Evolutionary conservation across 2,888 invertebrate genomes (phyloP), one percentile per base, ranked within the genome.

Genomic region (Drosophila eohydei): DNA sequence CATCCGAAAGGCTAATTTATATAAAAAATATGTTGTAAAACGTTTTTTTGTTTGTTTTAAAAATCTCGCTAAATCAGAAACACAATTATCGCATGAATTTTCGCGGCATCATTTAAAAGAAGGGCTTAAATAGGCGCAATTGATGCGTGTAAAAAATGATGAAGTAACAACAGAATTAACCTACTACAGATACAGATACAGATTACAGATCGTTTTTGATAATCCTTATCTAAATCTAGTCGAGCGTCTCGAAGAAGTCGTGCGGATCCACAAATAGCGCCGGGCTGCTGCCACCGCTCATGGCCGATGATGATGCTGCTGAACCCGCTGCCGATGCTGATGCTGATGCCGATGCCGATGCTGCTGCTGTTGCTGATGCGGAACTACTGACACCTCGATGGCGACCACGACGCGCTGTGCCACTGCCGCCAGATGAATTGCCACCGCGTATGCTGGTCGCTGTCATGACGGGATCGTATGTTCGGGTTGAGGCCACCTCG

Each of bases 91-190:
- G 36, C 54, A 57, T 55, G 36, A 58, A 44, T 61, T 44, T 9
- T 54, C 12, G 56, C 38, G 28, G 69, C 52, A 60, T 30, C 60
- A 32, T 60, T 70, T 60, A 30, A 60, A 70, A 65, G 68, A 77
- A 74, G 62, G 74, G 36, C 43, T 77, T 55, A 73, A 75, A 75
- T 73, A 59, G 52, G 65, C 76, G 72, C 75, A 30, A 2, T 50
- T 11, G 26, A 51, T 55, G 73, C 43, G 41, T 36, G 56, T 63
- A 65, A 57, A 74, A 82, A 73, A 81, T 50, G 32, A n/a, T 71
- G 67, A 81, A 81, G 54, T 82, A 85, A 88, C 81, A 88, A 88
- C 88, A 80, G 88, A 81, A 88, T 83, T 80, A 85, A 83, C 66
- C 83, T 85, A 84, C 28, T 77, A 65, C 61, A 73, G 74, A 66